A percentile compares a stretch with the other conserved stretches of the same genome.
These are phyloP conservation scores for Tapera naevia DNA, from an alignment of 2,797 vertebrate species.

Conservation along the genomic window DNA sequence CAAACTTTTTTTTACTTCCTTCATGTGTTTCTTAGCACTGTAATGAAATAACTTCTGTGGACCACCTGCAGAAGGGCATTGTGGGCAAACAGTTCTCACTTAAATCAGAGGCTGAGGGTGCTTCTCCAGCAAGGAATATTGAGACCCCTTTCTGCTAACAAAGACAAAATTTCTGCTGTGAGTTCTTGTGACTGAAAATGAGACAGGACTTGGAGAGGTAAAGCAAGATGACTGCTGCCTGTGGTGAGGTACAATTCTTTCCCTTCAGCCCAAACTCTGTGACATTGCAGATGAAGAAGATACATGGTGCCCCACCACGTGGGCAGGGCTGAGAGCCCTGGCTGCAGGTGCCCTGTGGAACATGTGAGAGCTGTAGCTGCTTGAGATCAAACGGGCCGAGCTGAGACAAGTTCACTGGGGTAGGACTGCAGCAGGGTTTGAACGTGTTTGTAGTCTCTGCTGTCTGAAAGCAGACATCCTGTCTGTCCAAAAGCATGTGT, in stretches of 20 bases:
- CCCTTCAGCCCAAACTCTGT: too few species aligned
- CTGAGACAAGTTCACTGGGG: not conserved
- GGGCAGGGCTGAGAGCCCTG: too few species aligned
- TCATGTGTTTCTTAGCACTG: not conserved
- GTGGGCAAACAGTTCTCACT: not conserved
- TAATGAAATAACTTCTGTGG: not conserved
- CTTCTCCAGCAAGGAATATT: not conserved
- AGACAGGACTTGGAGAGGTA: not conserved
- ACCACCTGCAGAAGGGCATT: not conserved
- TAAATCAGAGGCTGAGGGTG: not conserved
- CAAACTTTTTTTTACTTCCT: not conserved
- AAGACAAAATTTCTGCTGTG: not conserved
- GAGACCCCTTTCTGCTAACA: not conserved
- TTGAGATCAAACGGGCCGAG: accelerated
- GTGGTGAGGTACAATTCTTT: accelerated
- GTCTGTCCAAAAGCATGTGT: not conserved
- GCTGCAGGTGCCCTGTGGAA: not conserved
- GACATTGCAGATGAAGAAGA: not conserved
- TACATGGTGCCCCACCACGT: accelerated
- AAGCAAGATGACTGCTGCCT: not conserved
- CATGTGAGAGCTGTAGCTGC: not conserved
- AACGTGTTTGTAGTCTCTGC: not conserved
- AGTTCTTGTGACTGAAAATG: not conserved
- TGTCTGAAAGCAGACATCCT: not conserved
- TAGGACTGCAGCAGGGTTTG: not conserved